Conservation (phyloP, 53 echinoderm and acorn worm species). For the Echinarachnius parma region DNA sequence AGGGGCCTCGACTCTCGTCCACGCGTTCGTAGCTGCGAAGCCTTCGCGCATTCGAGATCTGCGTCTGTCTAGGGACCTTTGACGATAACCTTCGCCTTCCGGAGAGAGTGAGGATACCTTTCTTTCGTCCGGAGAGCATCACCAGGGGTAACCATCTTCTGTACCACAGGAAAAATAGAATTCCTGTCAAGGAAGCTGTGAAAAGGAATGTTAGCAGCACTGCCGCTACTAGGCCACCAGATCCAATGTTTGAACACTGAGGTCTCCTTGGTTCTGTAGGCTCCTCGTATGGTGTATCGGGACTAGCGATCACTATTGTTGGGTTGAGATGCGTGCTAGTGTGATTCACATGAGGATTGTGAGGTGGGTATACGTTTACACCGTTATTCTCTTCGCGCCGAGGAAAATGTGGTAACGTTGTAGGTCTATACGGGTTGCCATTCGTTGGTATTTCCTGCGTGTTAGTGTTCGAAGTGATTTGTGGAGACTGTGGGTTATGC, state of each 20-base stretch:
- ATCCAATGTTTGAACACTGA: conserved; percentile 22
- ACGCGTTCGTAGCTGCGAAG: conserved; percentile 63
- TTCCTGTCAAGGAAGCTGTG: conserved; percentile 44
- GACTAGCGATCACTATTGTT: conserved; percentile 15
- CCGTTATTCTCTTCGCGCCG: not conserved
- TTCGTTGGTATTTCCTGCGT: conserved; percentile 35
- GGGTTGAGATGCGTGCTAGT: conserved; percentile 43
- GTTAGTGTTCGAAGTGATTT: conserved; percentile 28
- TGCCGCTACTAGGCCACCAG: conserved; percentile 51
- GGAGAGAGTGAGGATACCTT: conserved; percentile 42
- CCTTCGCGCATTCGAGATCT: conserved; percentile 40
- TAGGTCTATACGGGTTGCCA: conserved; percentile 12
- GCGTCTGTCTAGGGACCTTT: conserved; percentile 49
- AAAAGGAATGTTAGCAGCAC: conserved; percentile 71
- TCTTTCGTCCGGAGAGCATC: conserved; percentile 28
- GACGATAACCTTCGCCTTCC: conserved; percentile 45
- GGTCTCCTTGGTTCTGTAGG: conserved; percentile 10
- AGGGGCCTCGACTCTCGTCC: conserved; percentile 61
- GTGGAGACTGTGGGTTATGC: conserved; percentile 30
- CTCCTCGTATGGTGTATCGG: not conserved
- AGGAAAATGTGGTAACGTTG: conserved; percentile 3
- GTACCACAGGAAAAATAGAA: conserved; percentile 66
- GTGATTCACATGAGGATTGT: conserved; percentile 18
- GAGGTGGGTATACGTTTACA: not conserved
- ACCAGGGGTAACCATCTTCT: conserved; percentile 61